Evolutionary conservation across 2,888 invertebrate genomes (phyloP).

Genomic region (Pristionchus fissidentatus): DNA sequence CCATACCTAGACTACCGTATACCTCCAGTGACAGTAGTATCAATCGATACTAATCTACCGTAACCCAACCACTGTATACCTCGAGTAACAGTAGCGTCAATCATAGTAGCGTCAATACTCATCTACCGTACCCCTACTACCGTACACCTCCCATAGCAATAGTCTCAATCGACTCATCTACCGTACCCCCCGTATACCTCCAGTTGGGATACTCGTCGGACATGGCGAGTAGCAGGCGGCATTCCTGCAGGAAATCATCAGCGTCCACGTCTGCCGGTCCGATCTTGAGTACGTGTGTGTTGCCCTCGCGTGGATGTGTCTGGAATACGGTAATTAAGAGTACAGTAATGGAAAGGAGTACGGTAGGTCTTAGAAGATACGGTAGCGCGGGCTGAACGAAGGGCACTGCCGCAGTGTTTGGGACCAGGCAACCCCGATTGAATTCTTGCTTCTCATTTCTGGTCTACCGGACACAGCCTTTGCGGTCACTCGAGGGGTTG

Average conservation of each 20-base stretch:
- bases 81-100: neutral
- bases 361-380: too few species aligned
- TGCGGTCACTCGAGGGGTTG: too few species aligned
- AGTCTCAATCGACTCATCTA: too few species aligned
- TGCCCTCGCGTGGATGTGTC: neutral
- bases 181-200: conserved; percentile 9
- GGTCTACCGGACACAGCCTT: too few species aligned
- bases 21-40: neutral
- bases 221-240: conserved; percentile 17
- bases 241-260: conserved; percentile 5
- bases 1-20: neutral
- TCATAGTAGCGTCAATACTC: too few species aligned
- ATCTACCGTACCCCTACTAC: neutral
- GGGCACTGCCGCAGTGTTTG: too few species aligned
- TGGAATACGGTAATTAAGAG: too few species aligned
- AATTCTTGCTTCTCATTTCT: too few species aligned
- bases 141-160: neutral
- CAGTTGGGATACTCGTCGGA: conserved; percentile 37
- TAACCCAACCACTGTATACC: neutral
- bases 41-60: too few species aligned
- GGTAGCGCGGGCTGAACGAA: too few species aligned
- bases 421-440: too few species aligned
- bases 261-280: neutral
- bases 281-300: conserved; percentile 6
- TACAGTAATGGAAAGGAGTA: too few species aligned